phyloP scores from a whole-genome alignment of 2,888 invertebrate species.

The Synanthedon vespiformis region DNA sequence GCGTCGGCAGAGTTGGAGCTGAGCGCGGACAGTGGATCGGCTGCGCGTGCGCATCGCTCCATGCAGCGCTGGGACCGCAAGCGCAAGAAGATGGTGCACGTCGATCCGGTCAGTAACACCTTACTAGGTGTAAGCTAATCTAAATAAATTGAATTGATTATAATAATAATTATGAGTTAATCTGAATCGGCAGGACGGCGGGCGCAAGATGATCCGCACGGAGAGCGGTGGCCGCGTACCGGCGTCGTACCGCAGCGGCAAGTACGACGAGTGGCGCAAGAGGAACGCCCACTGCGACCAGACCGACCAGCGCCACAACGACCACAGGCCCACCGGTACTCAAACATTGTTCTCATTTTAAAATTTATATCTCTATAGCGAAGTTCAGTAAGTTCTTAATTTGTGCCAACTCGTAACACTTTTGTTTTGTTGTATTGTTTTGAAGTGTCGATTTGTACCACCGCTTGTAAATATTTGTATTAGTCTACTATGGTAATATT shows the following conservation, averaged over 20 bases:
- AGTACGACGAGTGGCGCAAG: conserved; percentile 89
- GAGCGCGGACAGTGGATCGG: conserved; percentile 82
- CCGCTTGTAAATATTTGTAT: too few species aligned
- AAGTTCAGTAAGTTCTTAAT: too few species aligned
- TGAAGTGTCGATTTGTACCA: too few species aligned
- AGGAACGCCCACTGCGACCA: conserved; percentile 70
- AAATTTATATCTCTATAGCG: too few species aligned
- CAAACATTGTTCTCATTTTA: too few species aligned
- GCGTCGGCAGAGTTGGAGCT: conserved; percentile 85
- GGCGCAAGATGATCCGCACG: conserved; percentile 81
- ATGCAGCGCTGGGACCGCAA: conserved; percentile 92
- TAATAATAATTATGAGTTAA: too few species aligned
- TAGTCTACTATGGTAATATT: too few species aligned
- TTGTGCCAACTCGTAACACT: too few species aligned
- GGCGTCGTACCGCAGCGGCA: conserved; percentile 92
- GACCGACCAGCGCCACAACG: conserved; percentile 32
- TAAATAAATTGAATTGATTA: background rate
- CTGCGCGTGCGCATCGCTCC: conserved; percentile 69
- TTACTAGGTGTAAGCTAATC: conserved; percentile 5
- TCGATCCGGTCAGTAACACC: conserved; percentile 63
- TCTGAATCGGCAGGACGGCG: conserved; percentile 37
- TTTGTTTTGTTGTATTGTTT: too few species aligned
- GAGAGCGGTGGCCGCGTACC: conserved; percentile 97
- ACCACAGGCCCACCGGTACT: conserved; percentile 7
- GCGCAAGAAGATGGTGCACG: conserved; percentile 92